Percentiles rank a stretch among this genome's conserved stretches.
These are phyloP conservation scores for Melangyna quadrimaculata DNA, from an alignment of 2,888 invertebrate genomes.

Conservation along the genomic window DNA sequence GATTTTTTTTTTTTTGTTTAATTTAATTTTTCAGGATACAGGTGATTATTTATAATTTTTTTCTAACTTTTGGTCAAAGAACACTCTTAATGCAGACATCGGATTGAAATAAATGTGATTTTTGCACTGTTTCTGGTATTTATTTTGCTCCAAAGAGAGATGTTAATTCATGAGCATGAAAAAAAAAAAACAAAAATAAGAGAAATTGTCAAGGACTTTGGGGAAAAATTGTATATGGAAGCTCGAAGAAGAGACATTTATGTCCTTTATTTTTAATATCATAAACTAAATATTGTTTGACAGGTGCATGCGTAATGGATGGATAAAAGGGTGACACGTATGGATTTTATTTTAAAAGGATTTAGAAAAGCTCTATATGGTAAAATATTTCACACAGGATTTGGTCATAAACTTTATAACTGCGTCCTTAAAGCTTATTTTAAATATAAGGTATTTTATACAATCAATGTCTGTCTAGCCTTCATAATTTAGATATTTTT, in stretches of 20 bases:
- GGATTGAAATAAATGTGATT: constrained; percentile 48
- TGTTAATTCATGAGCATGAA: not conserved
- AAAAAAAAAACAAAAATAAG: no score
- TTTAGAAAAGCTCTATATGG: not conserved
- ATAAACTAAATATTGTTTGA: constrained; percentile 1
- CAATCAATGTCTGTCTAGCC: no score
- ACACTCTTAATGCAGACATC: constrained; percentile 40
- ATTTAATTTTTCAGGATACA: constrained; percentile 22
- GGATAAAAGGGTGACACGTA: not conserved
- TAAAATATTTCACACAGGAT: not conserved
- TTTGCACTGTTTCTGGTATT: constrained; percentile 49
- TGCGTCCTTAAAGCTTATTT: no score
- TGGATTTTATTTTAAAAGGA: not conserved
- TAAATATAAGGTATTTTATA: no score
- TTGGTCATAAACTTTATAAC: no score
- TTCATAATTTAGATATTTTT: no score
- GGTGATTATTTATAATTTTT: not conserved
- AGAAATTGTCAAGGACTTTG: constrained; percentile 44
- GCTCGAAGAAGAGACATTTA: not conserved
- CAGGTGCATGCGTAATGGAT: constrained; percentile 13
- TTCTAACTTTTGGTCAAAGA: not conserved
- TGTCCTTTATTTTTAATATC: not conserved
- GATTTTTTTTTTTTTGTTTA: not conserved
- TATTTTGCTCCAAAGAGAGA: constrained; percentile 1
- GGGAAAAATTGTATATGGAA: not conserved